Conservation (phyloP, 2,113 vertebrate species). For the Delphinus delphis region DNA sequence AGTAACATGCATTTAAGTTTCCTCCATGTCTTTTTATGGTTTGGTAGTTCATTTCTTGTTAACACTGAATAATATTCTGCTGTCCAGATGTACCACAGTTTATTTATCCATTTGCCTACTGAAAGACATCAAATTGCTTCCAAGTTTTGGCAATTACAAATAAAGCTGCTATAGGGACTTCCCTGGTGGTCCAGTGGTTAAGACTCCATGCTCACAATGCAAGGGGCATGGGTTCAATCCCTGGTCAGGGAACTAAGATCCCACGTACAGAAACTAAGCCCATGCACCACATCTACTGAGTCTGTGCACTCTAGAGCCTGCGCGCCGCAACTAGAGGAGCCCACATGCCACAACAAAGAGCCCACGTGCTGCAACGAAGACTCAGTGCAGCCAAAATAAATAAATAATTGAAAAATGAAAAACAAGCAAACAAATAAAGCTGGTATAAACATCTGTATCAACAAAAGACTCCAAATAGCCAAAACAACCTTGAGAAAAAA, state of each 20-base stretch:
- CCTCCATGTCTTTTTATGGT: not conserved
- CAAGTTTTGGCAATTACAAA: not conserved
- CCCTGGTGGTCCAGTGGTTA: no score
- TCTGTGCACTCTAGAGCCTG: no score
- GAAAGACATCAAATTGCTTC: not conserved
- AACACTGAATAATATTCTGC: not conserved
- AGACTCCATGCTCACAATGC: no score
- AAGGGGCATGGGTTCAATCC: no score
- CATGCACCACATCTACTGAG: no score
- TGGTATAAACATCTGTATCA: not conserved
- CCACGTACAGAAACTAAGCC: no score
- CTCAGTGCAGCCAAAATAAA: no score
- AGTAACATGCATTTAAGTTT: not conserved
- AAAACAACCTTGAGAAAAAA: not conserved
- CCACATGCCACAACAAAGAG: no score
- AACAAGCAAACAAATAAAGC: not conserved
- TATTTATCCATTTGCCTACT: not conserved
- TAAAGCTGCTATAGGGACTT: not conserved
- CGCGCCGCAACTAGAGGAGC: no score
- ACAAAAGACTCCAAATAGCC: not conserved
- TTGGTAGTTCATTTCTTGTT: not conserved
- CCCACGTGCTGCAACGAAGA: no score
- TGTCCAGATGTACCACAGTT: not conserved
- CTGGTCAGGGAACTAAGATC: no score
- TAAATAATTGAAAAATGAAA: no score